A percentile compares a stretch with the other conserved stretches of the same genome.
Evolutionary conservation across 1,140 invertebrate genomes (phyloP).

Genomic region (Lepidurus packardi): DNA sequence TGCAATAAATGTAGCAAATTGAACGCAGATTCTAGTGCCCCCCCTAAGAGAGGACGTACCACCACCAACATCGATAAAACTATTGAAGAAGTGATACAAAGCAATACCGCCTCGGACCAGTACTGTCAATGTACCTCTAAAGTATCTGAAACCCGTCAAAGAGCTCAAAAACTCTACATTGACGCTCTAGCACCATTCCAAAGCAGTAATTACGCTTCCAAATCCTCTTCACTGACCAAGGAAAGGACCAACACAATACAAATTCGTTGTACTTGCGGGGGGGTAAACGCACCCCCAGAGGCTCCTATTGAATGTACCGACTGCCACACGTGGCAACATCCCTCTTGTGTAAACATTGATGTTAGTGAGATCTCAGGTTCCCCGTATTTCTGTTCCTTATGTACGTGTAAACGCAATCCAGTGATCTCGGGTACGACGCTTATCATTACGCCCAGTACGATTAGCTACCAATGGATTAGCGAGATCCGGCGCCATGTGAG

Average conservation of each 20-base stretch:
- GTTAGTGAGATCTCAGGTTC: constrained; percentile 40
- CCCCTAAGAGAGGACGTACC: background rate
- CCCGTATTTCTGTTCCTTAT: constrained; percentile 58
- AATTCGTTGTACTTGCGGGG: constrained; percentile 43
- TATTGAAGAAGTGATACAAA: background rate
- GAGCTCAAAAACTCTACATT: background rate
- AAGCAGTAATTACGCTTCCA: background rate
- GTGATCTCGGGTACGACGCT: constrained; percentile 59
- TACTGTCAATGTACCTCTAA: background rate
- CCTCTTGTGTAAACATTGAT: constrained; percentile 55
- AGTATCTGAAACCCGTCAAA: constrained; percentile 4
- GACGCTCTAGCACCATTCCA: background rate
- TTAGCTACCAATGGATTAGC: constrained; percentile 65
- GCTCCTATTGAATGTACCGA: constrained; percentile 47
- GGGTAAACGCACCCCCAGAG: constrained; percentile 39
- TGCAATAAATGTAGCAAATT: background rate
- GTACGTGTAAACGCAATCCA: constrained; percentile 50
- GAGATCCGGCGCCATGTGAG: constrained; percentile 60
- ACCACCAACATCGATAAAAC: background rate
- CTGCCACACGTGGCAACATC: constrained; percentile 57
- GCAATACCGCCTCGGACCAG: background rate
- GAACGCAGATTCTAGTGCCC: background rate
- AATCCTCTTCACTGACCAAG: background rate
- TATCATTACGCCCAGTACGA: constrained; percentile 64
- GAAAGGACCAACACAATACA: background rate